Conservation (phyloP, 2,113 vertebrate genomes). For the Platysteira castanea region DNA sequence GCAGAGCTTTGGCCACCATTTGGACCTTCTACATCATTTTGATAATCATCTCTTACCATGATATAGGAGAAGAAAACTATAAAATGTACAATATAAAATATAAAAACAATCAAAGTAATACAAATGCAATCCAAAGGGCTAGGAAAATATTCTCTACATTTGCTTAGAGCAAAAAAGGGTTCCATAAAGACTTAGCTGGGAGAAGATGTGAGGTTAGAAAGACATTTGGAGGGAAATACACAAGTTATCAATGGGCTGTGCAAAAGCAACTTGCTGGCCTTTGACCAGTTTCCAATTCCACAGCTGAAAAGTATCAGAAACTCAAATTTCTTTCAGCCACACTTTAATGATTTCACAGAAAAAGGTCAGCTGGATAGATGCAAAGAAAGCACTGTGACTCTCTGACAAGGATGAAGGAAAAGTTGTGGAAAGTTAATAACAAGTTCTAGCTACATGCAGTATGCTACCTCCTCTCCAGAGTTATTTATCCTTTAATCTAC, state of each 20-base stretch:
- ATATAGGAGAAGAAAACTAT: background rate
- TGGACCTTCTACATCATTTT: background rate
- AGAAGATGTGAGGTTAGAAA: background rate
- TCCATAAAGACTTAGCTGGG: background rate
- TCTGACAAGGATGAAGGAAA: background rate
- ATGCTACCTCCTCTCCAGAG: background rate
- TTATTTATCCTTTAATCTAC: background rate
- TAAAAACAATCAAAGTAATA: background rate
- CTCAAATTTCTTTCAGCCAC: background rate
- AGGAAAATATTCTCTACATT: background rate
- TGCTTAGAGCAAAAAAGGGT: background rate
- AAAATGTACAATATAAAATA: background rate
- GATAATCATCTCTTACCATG: background rate
- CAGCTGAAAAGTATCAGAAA: background rate
- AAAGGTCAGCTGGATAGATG: background rate
- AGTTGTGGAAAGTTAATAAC: background rate
- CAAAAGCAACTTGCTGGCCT: fast-evolving
- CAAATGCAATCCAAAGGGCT: background rate
- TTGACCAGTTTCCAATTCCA: background rate
- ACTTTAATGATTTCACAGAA: background rate
- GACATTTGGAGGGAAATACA: background rate
- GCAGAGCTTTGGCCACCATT: background rate
- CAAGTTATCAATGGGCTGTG: background rate
- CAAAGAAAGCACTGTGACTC: background rate
- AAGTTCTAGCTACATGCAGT: background rate